Evolutionary conservation across 2,888 invertebrate species (phyloP), one percentile per base, ranked within the genome.

Genomic region (Tenthredo livida): DNA sequence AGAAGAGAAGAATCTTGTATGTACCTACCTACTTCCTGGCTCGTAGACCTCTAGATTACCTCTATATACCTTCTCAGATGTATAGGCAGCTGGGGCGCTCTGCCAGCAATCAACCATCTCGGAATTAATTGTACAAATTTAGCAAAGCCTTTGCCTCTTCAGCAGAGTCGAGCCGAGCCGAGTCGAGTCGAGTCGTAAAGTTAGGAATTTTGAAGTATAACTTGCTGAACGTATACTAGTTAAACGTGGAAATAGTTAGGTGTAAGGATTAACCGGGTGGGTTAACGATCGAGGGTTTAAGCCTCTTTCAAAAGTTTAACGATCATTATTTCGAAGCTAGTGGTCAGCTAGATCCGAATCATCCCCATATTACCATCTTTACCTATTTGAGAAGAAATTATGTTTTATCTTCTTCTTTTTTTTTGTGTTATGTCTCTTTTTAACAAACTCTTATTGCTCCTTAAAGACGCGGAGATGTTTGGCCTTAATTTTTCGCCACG

Each of bases 121-220:
- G 61, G 61, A 61, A 61, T 61, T 61, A 61, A 61, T 61, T 61
- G 61, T 61, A 12, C 25, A 25, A 61, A 61, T 61, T 61, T 25
- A 61, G 67, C 33, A 25, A 15, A 29, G 67, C 33, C 33, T 67
- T 67, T 29, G 33, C 67, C 17, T 21, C 67, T 15, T 12, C 15
- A 3, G 67, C 67, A 25, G 15, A 17, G 12, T 37, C 37, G 37
- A 37, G 37, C 6, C 10, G 67, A 10, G 33, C 5, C 10, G 67
- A 17, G 12, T 37, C 37, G 37, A 37, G 37, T 5, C 10, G 67
- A 10, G 67, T 67, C 67, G 33, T 67, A 67, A 67, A 67, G 67
- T 67, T 33, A 67, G 67, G 67, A 67, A 67, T 67, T 67, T 67
- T 67, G 67, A 67, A 67, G 67, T 12, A 61, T 10, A 67, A 67